Percentiles rank a stretch among this genome's conserved stretches.
Conservation (phyloP, 2,113 vertebrate species). For the Catharus minimus region DNA sequence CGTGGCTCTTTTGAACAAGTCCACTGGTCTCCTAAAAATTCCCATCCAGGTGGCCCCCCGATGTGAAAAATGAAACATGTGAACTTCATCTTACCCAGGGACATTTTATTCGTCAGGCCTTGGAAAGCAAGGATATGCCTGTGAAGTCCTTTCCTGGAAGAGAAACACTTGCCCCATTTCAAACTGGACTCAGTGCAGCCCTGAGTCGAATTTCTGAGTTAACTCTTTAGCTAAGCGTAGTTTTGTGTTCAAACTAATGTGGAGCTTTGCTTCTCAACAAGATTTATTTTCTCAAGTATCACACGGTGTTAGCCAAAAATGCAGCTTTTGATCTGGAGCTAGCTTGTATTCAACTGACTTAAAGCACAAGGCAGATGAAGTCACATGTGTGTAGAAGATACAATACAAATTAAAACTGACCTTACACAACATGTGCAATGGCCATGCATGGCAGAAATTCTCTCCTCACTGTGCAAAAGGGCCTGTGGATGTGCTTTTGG, state of each 20-base stretch:
- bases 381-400: not conserved
- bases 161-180: not conserved
- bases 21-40: not conserved
- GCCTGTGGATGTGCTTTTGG: accelerated
- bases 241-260: not conserved
- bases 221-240: not conserved
- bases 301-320: not conserved
- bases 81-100: not conserved
- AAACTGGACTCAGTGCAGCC: not conserved
- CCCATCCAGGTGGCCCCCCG: not conserved
- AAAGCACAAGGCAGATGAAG: not conserved
- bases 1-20: not conserved
- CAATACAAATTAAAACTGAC: not conserved
- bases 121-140: not conserved
- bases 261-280: not conserved
- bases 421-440: not conserved
- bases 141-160: not conserved
- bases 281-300: not conserved
- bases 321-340: not conserved
- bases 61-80: not conserved
- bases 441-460: not conserved
- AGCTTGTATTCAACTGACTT: not conserved
- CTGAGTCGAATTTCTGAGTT: not conserved
- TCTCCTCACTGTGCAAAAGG: not conserved
- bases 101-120: not conserved